These are phyloP conservation scores for Nomada flava DNA, from an alignment of 2,888 invertebrate species.

Conservation along the genomic window DNA sequence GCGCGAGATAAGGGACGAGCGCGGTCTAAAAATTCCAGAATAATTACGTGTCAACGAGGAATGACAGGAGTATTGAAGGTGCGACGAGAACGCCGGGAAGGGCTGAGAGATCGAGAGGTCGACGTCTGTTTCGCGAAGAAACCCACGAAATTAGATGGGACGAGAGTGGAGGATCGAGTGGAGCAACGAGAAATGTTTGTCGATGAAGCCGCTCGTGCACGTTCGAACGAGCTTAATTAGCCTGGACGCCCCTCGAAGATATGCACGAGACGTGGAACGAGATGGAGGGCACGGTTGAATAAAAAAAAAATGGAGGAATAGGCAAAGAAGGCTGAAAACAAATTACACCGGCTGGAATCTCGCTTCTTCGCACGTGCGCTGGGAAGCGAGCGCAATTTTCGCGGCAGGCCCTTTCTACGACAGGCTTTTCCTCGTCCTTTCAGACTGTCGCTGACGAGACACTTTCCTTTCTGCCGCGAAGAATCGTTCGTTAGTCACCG, in stretches of 20 bases:
- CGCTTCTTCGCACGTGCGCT: constrained; percentile 64
- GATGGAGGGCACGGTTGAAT: constrained; percentile 16
- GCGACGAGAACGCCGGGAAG: background rate
- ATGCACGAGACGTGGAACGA: constrained; percentile 28
- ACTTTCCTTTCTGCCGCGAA: constrained; percentile 78
- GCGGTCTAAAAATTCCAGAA: constrained; percentile 19
- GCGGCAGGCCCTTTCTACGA: constrained; percentile 64
- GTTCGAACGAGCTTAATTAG: constrained; percentile 41
- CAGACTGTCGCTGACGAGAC: constrained; percentile 74
- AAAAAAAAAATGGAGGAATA: constrained; percentile 33
- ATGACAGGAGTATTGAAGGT: constrained; percentile 15
- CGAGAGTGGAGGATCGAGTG: background rate
- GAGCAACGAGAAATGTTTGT: constrained; percentile 5
- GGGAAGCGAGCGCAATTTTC: constrained; percentile 74
- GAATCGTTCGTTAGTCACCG: constrained; percentile 78
- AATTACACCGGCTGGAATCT: constrained; percentile 71
- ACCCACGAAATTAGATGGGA: constrained; percentile 19
- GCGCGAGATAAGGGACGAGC: background rate
- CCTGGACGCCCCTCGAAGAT: constrained; percentile 40
- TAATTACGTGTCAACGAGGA: constrained; percentile 37
- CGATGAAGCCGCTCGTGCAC: constrained; percentile 3
- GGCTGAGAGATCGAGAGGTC: background rate
- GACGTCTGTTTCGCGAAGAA: constrained; percentile 27
- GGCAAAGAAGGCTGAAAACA: constrained; percentile 76
- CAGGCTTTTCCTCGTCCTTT: constrained; percentile 76